Conservation (phyloP, 2,113 vertebrate genomes). For the Rhizomys pruinosus region DNA sequence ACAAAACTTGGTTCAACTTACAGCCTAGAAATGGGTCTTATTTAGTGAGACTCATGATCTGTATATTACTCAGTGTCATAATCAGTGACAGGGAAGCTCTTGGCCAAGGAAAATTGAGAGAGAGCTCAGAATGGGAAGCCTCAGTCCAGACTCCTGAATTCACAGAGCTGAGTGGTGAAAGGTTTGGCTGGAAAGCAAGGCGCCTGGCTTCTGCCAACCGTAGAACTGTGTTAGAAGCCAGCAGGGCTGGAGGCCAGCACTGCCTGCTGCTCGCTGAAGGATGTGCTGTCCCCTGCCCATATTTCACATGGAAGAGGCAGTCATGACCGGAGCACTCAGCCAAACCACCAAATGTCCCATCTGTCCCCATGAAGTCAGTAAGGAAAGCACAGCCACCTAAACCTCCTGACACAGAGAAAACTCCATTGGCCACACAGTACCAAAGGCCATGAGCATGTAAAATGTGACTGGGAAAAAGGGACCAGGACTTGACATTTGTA, state of each 20-base stretch:
- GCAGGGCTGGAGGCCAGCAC: constrained; percentile 9
- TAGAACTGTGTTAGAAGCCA: constrained; percentile 47
- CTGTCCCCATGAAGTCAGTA: constrained; percentile 41
- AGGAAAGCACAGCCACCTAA: not conserved
- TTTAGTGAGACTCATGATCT: constrained; percentile 76
- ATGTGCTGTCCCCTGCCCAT: constrained; percentile 7
- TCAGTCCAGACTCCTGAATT: not conserved
- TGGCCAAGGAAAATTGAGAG: constrained; percentile 52
- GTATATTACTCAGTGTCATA: constrained; percentile 70
- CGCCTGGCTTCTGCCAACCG: not conserved
- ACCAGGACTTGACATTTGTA: constrained; percentile 33
- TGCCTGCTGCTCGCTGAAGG: constrained; percentile 56
- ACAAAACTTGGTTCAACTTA: constrained; percentile 62
- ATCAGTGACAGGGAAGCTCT: constrained; percentile 61
- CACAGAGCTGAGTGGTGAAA: not conserved
- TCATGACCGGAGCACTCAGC: constrained; percentile 46
- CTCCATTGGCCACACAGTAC: not conserved
- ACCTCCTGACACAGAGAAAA: not conserved
- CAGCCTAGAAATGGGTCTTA: constrained; percentile 67
- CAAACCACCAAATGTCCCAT: constrained; percentile 49
- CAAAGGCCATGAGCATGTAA: not conserved
- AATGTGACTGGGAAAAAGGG: not conserved
- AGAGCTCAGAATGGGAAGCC: constrained; percentile 51
- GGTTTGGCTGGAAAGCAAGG: constrained; percentile 8
- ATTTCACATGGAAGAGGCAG: constrained; percentile 55